Percentiles rank a stretch among this genome's conserved stretches.
phyloP scores from a whole-genome alignment of 2,888 invertebrate species.

The Hypena proboscidalis region DNA sequence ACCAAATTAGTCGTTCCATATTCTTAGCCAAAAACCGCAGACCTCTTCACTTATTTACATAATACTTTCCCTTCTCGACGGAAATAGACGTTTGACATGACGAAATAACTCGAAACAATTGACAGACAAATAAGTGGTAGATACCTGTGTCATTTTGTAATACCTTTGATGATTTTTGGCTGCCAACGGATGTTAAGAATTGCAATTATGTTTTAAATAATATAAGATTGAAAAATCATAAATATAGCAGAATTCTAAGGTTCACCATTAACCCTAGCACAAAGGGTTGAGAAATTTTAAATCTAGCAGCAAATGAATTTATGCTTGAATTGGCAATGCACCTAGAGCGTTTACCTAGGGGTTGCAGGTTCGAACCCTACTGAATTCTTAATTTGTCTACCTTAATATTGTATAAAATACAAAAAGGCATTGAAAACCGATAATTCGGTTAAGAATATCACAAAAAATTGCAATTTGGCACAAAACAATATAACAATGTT shows the following conservation, averaged over 20 bases:
- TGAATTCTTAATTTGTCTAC: too few species aligned
- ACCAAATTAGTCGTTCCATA: conserved; percentile 17
- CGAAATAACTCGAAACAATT: conserved; percentile 53
- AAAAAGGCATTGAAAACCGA: too few species aligned
- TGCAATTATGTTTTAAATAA: conserved; percentile 21
- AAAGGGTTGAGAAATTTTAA: too few species aligned
- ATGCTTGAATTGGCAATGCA: too few species aligned
- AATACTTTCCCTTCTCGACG: conserved; percentile 64
- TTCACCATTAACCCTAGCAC: too few species aligned
- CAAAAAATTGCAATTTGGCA: not conserved
- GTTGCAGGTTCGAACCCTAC: too few species aligned
- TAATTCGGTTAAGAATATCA: too few species aligned
- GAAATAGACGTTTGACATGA: conserved; percentile 59
- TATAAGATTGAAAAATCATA: too few species aligned
- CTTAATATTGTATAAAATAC: too few species aligned
- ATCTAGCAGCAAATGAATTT: too few species aligned
- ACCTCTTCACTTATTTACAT: conserved; percentile 55
- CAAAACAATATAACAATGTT: conserved; percentile 16
- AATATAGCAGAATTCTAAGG: too few species aligned
- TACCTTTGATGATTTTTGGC: conserved; percentile 51
- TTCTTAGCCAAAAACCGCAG: conserved; percentile 46
- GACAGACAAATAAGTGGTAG: conserved; percentile 47
- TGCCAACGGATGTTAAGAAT: conserved; percentile 31
- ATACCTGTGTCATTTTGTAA: conserved; percentile 43
- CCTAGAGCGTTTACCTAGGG: too few species aligned